A percentile compares a stretch with the other conserved stretches of the same genome.
Evolutionary conservation across 2,888 invertebrate genomes (phyloP).

Genomic region (Drosophila kokeensis): DNA sequence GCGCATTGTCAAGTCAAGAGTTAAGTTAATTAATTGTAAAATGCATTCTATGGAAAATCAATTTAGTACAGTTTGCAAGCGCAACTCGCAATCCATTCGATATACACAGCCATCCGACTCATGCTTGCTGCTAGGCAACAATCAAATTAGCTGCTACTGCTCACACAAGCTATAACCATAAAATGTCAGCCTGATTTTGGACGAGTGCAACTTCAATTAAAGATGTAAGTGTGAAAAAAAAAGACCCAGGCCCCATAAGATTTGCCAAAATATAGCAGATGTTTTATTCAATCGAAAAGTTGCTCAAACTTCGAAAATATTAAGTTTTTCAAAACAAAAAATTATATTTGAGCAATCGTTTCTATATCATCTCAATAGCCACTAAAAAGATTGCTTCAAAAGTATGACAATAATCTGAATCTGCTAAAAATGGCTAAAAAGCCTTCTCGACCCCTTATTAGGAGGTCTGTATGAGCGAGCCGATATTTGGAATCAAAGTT

Average conservation of each 20-base stretch:
- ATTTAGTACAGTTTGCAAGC: constrained; percentile 54
- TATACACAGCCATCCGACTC: constrained; percentile 32
- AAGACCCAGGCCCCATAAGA: background rate
- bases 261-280: background rate
- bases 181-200: background rate
- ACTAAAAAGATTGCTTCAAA: background rate
- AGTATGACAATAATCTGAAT: background rate
- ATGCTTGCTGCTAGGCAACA: constrained; percentile 23
- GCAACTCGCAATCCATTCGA: constrained; percentile 41
- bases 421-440: background rate
- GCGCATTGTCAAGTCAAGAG: constrained; percentile 38
- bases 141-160: constrained; percentile 21
- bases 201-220: background rate
- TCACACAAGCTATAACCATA: background rate
- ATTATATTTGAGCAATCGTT: background rate
- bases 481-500: background rate
- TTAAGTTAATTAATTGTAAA: constrained; percentile 41
- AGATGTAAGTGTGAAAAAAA: background rate
- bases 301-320: background rate
- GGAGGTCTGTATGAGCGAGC: background rate
- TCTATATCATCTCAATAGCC: background rate
- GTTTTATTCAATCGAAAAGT: background rate
- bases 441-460: background rate
- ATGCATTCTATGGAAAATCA: constrained; percentile 31
- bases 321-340: background rate